phyloP scores from a whole-genome alignment of 2,113 vertebrate species.

The Pachycephala philippinensis region DNA sequence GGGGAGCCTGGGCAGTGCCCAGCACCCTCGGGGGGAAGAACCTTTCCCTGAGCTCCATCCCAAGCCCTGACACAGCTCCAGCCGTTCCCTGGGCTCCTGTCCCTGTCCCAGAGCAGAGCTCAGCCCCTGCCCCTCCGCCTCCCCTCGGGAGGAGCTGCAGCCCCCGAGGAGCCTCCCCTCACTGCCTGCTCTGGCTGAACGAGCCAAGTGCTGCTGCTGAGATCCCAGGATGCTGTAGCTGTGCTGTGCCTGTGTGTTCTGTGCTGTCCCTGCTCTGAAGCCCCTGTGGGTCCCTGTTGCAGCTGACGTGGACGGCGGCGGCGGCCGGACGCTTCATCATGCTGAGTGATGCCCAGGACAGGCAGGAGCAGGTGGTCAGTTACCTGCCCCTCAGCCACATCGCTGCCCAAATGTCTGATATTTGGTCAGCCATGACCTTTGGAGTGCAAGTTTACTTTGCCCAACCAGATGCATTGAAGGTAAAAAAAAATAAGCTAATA shows the following conservation, averaged over 20 bases:
- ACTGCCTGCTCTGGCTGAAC: not conserved
- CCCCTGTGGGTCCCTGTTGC: not conserved
- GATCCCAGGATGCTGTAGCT: accelerated
- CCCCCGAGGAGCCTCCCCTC: not conserved
- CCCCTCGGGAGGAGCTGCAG: not conserved
- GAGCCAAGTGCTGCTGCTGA: accelerated
- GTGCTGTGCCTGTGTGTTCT: not conserved
- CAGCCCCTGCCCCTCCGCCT: not conserved
- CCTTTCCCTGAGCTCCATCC: not conserved
- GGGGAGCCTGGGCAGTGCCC: not conserved
- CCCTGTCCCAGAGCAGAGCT: not conserved
- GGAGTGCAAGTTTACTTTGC: conserved; percentile 83
- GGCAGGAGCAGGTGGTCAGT: conserved; percentile 86
- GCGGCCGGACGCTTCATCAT: conserved; percentile 4
- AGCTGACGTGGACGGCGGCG: conserved; percentile 86
- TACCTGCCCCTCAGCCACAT: conserved; percentile 95
- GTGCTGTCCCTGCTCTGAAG: not conserved
- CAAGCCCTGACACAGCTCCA: not conserved
- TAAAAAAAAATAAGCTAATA: conserved; percentile 39
- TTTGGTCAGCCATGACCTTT: conserved; percentile 82
- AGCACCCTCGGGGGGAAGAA: not conserved
- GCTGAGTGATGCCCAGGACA: not conserved
- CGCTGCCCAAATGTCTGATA: conserved; percentile 88
- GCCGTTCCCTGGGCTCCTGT: not conserved
- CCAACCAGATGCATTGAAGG: conserved; percentile 89